Evolutionary conservation across 2,888 invertebrate species (phyloP), one percentile per base, ranked within the genome.

Genomic region (Ptilodon capucinus): DNA sequence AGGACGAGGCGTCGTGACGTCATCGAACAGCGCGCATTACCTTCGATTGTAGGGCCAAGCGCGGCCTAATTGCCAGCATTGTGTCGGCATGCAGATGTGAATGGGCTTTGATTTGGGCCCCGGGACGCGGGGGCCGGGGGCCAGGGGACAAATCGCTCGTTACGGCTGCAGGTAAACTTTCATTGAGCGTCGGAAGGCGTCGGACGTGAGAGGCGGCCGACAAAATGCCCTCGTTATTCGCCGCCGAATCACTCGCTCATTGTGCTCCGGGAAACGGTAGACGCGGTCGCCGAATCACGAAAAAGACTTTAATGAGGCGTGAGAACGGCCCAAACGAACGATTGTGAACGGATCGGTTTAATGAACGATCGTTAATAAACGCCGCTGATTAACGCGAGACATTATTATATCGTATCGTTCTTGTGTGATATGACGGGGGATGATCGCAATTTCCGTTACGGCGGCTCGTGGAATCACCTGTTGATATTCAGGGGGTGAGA

Each of bases 81-180:
- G 91, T 91, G 89, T 82, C 84, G 87, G 88, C 91, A 91, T 91
- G 91, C 91, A 91, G 91, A 91, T 91, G 90, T 91, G 91, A 91
- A 91, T 91, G 91, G 91, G 89, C 89, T 91, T 91, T 91, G 91
- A 91, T 91, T 91, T 91, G 91, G 88, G 83, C 79, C 80, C 74
- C 64, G 76, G 76, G 75, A 76, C 69, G 66, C 63, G 75, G 82
- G 83, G 83, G 76, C 74, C 74, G 84, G 86, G 40, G 86, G 84
- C 77, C 81, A 79, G 87, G 89, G 91, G 87, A 90, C 91, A 90
- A 91, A 91, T 90, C 90, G 90, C 91, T 91, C 91, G 91, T 91
- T 91, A 91, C 88, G 88, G 84, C 86, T 88, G 90, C 91, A 91
- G 91, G 91, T 91, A 91, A 91, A 91, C 91, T 91, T 91, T 91